Conservation (phyloP, 2,888 invertebrate genomes). For the Drosophila paracracens region DNA sequence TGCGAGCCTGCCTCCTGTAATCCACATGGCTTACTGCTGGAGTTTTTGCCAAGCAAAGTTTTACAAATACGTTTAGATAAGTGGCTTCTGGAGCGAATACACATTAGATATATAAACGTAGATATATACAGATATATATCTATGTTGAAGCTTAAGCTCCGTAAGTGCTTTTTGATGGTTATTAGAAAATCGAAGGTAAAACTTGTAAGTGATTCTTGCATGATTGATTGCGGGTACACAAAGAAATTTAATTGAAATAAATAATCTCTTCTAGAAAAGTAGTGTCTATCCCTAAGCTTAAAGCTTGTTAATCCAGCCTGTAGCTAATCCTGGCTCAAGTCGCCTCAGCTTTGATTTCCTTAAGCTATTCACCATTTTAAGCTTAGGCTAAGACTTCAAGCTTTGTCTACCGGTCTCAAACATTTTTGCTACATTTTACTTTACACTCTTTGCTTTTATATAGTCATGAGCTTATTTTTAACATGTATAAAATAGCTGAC, state of each 20-base stretch:
- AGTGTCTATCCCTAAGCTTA: neutral
- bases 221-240: neutral
- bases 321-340: neutral
- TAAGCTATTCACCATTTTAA: neutral
- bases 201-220: neutral
- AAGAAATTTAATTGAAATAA: conserved; percentile 1
- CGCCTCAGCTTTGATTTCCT: neutral
- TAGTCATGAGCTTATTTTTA: neutral
- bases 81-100: conserved; percentile 2
- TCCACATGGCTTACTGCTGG: conserved; percentile 22
- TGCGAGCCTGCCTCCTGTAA: conserved; percentile 49
- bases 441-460: neutral
- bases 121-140: neutral
- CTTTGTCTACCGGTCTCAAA: neutral
- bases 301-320: neutral
- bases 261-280: neutral
- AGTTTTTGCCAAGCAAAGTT: conserved; percentile 26
- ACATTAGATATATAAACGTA: neutral
- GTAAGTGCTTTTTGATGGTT: conserved; percentile 3
- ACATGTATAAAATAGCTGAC: neutral
- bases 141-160: neutral
- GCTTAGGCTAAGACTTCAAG: neutral
- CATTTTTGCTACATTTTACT: neutral
- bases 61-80: conserved; percentile 34
- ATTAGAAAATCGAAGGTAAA: neutral